Evolutionary conservation across 2,888 invertebrate genomes (phyloP), one percentile per base, ranked within the genome.

Genomic region (Tenthredo scrophulariae): DNA sequence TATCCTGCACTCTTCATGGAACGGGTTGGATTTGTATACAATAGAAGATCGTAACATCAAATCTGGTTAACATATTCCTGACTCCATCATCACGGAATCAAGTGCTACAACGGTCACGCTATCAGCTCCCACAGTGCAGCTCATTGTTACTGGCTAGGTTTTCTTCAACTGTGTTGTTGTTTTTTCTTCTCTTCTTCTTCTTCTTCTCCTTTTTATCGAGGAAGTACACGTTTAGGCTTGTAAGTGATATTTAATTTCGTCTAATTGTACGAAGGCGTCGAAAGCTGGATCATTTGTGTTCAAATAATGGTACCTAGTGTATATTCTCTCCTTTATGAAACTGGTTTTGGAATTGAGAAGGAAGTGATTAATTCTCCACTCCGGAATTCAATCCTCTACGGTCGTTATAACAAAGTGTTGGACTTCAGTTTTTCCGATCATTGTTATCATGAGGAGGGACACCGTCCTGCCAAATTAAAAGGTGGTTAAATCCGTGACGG

Each of bases 21-120:
- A 74, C 74, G 22, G 33, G 50, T 86, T 90, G 90, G 91, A 91
- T 92, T 92, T 92, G 92, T 92, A 92, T 92, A 92, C 92, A 92
- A 92, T 92, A 91, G 92, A 89, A 90, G 90, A 92, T 92, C 92
- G 91, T 92, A 92, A 92, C 92, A 91, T 91, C 90, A 91, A 92
- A 92, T 91, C 91, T 91, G 90, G 90, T 89, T 89, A 89, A 90
- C 89, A 90, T 90, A 91, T 91, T 91, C 91, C 89, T 88, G 87
- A 85, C 84, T 86, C 85, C 88, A 80, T 62, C 40, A 80, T 80
- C 80, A 80, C 50, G 37, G 40, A 58, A 80, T 80, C 80, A 80
- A 80, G 62, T 62, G 80, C 50, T 80, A 58, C n/a, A 40, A 62
- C 80, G 80, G 80, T 80, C 80, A 80, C 80, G 80, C 80, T 80